Evolutionary conservation across 2,113 vertebrate genomes (phyloP), one percentile per base, ranked within the genome.

Genomic region (Otus sunia): DNA sequence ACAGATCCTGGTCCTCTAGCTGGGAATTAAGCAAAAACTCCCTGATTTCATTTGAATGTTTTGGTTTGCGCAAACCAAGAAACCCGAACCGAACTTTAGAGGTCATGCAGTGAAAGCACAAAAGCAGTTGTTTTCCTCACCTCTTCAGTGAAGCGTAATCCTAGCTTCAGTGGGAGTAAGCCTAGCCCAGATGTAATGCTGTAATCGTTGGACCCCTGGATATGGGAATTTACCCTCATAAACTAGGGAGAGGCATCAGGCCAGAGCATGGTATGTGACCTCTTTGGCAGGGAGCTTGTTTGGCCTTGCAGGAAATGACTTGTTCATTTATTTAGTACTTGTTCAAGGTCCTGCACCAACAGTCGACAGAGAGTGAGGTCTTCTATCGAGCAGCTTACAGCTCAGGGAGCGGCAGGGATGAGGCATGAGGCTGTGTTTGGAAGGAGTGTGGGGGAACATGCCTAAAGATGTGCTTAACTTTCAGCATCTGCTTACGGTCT

Each of bases 171-270:
- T 2, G 11, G 41, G 94, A 97, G 91, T 85, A 91, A 94, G 64
- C 83, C 86, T 92, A 94, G 83, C 96, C 86, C 73, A 92, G 80
- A 94, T 87, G 84, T 82, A 89, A 68, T 90, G 94, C 86, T 95
- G 92, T 92, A 77, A 64, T 91, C 0, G 0, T 3, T 81, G 94
- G 94, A 97, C 91, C 95, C 96, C 95, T 96, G 92, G 91, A 94
- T 97, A 30, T 92, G 97, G 95, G 94, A 97, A 97, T 95, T 96
- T 92, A 96, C 95, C 92, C 91, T 97, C 96, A 87, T 84, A 89
- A 94, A 87, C 95, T 85, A 47, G 41, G 96, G 96, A 94, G 94
- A 95, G 96, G 97, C 91, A 84, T 68, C 94, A 87, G 96, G 92
- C 96, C 91, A 58, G 91, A 94, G 92, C 3, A 3, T 92, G 96